Conservation (phyloP, 1,140 invertebrate genomes). For the Micrasema minimum region DNA sequence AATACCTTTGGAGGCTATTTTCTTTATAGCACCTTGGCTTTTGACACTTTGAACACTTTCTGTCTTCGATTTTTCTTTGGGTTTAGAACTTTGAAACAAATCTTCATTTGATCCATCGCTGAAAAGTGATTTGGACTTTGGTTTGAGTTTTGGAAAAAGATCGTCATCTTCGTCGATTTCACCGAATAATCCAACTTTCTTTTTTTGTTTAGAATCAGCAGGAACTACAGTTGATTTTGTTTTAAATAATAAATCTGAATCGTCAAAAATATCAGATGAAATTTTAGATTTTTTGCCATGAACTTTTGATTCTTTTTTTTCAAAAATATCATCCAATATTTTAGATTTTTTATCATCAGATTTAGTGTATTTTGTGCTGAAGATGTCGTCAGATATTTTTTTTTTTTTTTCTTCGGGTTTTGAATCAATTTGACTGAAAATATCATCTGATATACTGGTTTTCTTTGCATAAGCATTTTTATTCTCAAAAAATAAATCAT, state of each 20-base stretch:
- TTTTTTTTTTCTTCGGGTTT: no score
- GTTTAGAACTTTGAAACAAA: slow-evolving; percentile 16
- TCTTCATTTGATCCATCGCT: slow-evolving; percentile 30
- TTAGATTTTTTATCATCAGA: no score
- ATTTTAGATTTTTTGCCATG: no score
- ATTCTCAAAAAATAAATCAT: no score
- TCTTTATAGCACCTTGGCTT: slow-evolving; percentile 16
- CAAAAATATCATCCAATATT: no score
- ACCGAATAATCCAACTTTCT: slow-evolving; percentile 25
- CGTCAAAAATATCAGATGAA: no score
- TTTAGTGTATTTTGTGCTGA: no score
- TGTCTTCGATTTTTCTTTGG: slow-evolving; percentile 22
- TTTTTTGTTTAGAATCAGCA: slow-evolving; percentile 9
- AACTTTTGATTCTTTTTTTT: no score
- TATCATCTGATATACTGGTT: no score
- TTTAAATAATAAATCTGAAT: background rate
- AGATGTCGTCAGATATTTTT: no score
- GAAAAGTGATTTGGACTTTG: slow-evolving; percentile 31
- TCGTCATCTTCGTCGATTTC: slow-evolving; percentile 34
- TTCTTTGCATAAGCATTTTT: no score
- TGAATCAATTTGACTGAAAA: no score
- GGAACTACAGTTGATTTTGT: background rate
- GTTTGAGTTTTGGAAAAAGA: slow-evolving; percentile 35
- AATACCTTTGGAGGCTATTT: slow-evolving; percentile 20
- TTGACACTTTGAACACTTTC: slow-evolving; percentile 3